These are phyloP conservation scores for Coleophora flavipennella DNA, from an alignment of 2,888 invertebrate genomes.

Conservation along the genomic window DNA sequence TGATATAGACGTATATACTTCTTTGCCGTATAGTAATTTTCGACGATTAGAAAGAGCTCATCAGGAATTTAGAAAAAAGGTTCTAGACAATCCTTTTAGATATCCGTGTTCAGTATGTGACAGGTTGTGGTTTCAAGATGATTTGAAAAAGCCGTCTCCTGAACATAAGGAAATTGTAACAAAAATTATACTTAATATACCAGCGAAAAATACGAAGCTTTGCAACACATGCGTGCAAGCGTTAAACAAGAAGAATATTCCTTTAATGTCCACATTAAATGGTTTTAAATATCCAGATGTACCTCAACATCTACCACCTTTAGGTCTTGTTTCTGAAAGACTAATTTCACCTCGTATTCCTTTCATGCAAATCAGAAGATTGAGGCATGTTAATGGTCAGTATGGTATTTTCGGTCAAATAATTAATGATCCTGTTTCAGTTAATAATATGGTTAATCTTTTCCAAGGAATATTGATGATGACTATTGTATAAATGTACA, in stretches of 20 bases:
- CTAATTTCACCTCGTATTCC: constrained; percentile 24
- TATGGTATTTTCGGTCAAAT: constrained; percentile 24
- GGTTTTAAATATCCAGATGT: constrained; percentile 23
- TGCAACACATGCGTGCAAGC: constrained; percentile 18
- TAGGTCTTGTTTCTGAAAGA: constrained; percentile 19
- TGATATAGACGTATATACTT: too few relatives aligned
- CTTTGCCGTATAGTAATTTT: too few relatives aligned
- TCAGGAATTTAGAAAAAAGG: constrained; percentile 20
- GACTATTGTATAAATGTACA: constrained; percentile 20
- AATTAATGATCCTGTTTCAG: constrained; percentile 25
- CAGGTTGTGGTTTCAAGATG: constrained; percentile 19
- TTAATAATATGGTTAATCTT: constrained; percentile 22
- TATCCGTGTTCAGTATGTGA: constrained; percentile 21
- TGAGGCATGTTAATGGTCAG: constrained; percentile 22
- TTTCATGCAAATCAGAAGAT: constrained; percentile 26
- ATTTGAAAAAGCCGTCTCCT: constrained; percentile 16
- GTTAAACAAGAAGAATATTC: constrained; percentile 14
- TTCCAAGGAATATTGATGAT: constrained; percentile 23
- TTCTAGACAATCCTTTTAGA: constrained; percentile 17
- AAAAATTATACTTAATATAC: constrained; percentile 17
- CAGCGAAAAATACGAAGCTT: constrained; percentile 16
- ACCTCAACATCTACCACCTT: constrained; percentile 20
- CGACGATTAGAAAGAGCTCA: too few relatives aligned
- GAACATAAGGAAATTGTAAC: constrained; percentile 18
- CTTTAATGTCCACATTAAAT: constrained; percentile 17